phyloP scores from a whole-genome alignment of 2,113 vertebrate species.

The Neodon shergylaensis region DNA sequence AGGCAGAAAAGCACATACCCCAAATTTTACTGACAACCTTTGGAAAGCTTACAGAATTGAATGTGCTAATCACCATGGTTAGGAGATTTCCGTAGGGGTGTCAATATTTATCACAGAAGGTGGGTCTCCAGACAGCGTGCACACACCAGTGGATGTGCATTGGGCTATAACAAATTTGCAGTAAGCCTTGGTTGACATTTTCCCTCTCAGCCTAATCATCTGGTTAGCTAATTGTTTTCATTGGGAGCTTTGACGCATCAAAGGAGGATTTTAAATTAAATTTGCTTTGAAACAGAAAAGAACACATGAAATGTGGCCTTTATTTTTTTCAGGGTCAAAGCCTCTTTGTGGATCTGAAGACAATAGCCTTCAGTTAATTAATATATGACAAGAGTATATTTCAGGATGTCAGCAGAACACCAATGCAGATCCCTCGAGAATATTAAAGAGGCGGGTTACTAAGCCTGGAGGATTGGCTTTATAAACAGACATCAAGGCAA shows the following conservation, averaged over 20 bases:
- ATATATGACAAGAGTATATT: constrained; percentile 32
- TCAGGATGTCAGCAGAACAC: neutral
- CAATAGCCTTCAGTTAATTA: constrained; percentile 39
- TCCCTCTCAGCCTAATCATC: constrained; percentile 18
- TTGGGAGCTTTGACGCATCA: constrained; percentile 57
- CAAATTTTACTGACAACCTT: neutral
- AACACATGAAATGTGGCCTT: constrained; percentile 25
- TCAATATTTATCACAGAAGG: neutral
- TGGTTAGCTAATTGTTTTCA: constrained; percentile 63
- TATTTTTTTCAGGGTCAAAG: constrained; percentile 53
- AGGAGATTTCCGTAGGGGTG: neutral
- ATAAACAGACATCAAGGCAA: neutral
- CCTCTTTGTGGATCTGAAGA: constrained; percentile 38
- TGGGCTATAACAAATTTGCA: neutral
- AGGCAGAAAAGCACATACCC: neutral
- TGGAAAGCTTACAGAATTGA: neutral
- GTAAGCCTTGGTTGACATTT: constrained; percentile 10
- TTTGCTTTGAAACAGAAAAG: constrained; percentile 51
- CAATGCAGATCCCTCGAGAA: constrained; percentile 1
- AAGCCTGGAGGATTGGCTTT: neutral
- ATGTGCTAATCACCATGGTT: neutral
- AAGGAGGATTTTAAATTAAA: constrained; percentile 63
- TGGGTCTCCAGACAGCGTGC: neutral
- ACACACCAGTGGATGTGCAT: neutral
- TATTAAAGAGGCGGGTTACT: constrained; percentile 18